Conservation (phyloP, 2,797 vertebrate genomes). For the Rhyacichthys aspro region DNA sequence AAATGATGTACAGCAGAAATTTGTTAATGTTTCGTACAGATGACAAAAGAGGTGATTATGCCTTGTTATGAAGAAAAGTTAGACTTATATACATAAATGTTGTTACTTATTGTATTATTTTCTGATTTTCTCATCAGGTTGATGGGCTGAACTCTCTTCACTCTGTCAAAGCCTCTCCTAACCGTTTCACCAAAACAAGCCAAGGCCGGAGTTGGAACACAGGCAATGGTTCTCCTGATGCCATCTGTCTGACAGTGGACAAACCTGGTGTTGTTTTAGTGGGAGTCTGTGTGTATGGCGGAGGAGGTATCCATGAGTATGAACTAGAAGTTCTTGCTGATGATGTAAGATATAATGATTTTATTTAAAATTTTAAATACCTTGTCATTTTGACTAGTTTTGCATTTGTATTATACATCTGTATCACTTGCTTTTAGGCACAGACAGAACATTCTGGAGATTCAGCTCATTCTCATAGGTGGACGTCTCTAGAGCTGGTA, state of each 20-base stretch:
- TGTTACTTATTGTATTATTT: conserved; percentile 11
- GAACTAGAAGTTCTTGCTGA: conserved; percentile 97
- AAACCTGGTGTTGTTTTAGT: conserved; percentile 95
- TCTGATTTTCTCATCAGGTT: conserved; percentile 73
- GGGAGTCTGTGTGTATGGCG: conserved; percentile 97
- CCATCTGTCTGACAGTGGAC: conserved; percentile 97
- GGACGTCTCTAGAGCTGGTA: conserved; percentile 97
- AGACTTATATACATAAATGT: neutral
- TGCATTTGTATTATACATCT: neutral
- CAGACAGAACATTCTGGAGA: conserved; percentile 97
- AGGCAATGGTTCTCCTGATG: conserved; percentile 97
- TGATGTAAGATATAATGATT: conserved; percentile 84
- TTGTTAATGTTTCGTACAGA: too few relatives aligned
- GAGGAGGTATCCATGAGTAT: conserved; percentile 98
- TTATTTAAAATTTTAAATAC: neutral
- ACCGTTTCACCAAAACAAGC: conserved; percentile 98
- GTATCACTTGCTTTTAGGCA: conserved; percentile 60
- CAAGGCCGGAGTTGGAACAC: conserved; percentile 99
- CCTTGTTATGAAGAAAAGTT: neutral
- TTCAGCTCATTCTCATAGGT: conserved; percentile 95
- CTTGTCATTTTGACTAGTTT: neutral
- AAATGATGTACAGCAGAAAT: neutral
- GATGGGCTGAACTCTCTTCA: conserved; percentile 96
- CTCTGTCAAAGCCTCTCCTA: conserved; percentile 94
- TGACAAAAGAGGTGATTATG: too few relatives aligned